Percentiles rank a stretch among this genome's conserved stretches.
Evolutionary conservation across 2,888 invertebrate genomes (phyloP).

Genomic region (Acanthoscelides obtectus): DNA sequence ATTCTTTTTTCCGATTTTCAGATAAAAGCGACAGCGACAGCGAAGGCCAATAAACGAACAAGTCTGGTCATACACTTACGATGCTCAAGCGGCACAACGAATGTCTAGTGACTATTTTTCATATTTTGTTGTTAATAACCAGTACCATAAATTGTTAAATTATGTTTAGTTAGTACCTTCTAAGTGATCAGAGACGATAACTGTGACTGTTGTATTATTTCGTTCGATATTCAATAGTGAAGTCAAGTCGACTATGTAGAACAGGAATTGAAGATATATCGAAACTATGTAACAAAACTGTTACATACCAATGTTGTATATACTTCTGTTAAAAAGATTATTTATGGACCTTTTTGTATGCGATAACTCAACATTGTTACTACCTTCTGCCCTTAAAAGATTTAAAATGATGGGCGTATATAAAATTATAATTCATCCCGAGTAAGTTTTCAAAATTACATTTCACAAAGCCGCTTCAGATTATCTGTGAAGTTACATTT

Average conservation of each 20-base stretch:
- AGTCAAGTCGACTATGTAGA: neutral
- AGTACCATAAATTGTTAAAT: conserved; percentile 18
- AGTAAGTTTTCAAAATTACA: no score
- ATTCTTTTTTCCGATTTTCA: conserved; percentile 48
- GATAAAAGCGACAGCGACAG: conserved; percentile 94
- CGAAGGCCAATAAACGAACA: conserved; percentile 72
- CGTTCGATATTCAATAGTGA: neutral
- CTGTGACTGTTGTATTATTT: conserved; percentile 13
- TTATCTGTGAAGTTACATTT: no score
- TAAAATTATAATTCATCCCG: no score
- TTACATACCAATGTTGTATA: neutral
- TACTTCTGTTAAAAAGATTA: no score
- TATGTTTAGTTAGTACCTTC: conserved; percentile 5
- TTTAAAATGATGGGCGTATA: no score
- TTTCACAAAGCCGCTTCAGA: no score
- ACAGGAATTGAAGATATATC: neutral
- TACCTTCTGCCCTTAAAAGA: no score
- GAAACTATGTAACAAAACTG: neutral
- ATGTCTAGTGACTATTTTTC: conserved; percentile 31
- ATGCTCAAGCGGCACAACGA: conserved; percentile 23
- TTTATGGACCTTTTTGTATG: no score
- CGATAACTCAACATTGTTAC: no score
- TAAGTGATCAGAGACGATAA: conserved; percentile 13
- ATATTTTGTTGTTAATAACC: conserved; percentile 17
- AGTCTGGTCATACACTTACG: conserved; percentile 16